Conservation (phyloP, 1,140 invertebrate genomes). For the Drosophila sp. region DNA sequence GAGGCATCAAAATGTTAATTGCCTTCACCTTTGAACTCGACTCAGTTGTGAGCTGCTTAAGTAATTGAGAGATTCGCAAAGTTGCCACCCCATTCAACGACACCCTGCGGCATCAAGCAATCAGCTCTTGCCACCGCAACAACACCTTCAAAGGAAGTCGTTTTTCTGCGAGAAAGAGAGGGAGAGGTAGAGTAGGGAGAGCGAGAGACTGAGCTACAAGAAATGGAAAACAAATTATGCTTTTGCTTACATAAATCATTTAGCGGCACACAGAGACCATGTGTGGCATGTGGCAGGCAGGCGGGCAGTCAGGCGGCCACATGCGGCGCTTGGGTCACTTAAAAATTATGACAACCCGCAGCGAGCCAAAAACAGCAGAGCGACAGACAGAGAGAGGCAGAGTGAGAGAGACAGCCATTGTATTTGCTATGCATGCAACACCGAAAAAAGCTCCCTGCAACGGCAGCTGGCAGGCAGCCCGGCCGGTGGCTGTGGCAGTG, state of each 20-base stretch:
- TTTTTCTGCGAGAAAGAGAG: background rate
- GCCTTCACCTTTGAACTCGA: conserved; percentile 45
- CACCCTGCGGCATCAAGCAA: conserved; percentile 18
- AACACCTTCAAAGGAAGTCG: background rate
- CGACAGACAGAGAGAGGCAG: conserved; percentile 2
- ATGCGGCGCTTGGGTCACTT: conserved; percentile 72
- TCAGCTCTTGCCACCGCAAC: conserved; percentile 14
- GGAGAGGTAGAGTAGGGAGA: too few species aligned
- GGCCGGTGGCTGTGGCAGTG: background rate
- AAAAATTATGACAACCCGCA: conserved; percentile 72
- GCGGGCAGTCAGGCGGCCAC: conserved; percentile 44
- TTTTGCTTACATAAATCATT: conserved; percentile 68
- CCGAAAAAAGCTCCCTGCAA: conserved; percentile 7
- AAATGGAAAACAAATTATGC: conserved; percentile 55
- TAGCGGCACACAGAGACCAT: background rate
- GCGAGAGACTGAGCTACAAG: conserved; percentile 1
- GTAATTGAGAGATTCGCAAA: conserved; percentile 27
- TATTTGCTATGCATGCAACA: conserved; percentile 2
- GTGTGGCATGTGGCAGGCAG: conserved; percentile 25
- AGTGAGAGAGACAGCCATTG: background rate
- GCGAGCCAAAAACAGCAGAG: conserved; percentile 48
- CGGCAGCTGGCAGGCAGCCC: conserved; percentile 41
- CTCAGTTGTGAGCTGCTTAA: conserved; percentile 16
- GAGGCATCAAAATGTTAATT: conserved; percentile 43
- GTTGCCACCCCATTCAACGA: background rate